Conservation (phyloP, 2,888 invertebrate genomes). For the Boloria euphrosyne region DNA sequence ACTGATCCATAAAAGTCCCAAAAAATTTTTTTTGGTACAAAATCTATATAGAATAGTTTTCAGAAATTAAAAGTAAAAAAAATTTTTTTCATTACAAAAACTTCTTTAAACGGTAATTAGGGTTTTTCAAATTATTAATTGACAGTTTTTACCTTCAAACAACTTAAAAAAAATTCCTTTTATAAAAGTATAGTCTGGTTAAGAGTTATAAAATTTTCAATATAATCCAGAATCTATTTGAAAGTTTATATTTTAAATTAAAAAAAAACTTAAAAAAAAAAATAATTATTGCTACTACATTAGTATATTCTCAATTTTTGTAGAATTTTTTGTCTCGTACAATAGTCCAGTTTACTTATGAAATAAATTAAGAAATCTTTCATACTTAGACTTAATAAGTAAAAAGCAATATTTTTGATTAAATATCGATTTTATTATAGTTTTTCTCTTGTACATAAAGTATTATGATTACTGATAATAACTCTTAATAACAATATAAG, state of each 20-base stretch:
- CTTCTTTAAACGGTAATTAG: neutral
- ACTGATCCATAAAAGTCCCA: too few species aligned
- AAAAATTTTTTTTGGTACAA: too few species aligned
- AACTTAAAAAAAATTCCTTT: too few species aligned
- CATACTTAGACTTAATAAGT: neutral
- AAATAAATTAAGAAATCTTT: neutral
- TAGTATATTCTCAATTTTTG: slow-evolving; percentile 9
- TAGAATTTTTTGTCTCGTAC: slow-evolving; percentile 17
- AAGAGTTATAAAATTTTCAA: too few species aligned
- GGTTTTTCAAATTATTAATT: neutral
- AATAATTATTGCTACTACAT: neutral
- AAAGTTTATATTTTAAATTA: neutral
- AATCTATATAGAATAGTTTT: too few species aligned
- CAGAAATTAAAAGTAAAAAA: too few species aligned
- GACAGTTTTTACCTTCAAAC: too few species aligned
- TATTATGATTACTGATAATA: too few species aligned
- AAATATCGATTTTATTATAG: neutral
- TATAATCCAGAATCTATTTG: neutral
- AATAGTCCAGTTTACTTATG: slow-evolving; percentile 19
- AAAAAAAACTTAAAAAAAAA: neutral
- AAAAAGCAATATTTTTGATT: neutral
- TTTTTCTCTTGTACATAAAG: neutral
- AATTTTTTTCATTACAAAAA: slow-evolving; percentile 3
- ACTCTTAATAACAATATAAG: too few species aligned
- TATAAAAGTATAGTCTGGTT: too few species aligned